Evolutionary conservation across 2,113 vertebrate genomes (phyloP).

Genomic region (rabbit (Oryctolagus cuniculus)): mOryCun1.1 NC_091437.1:14814501-14815000

Average conservation of each 20-base stretch:
- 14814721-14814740: neutral
- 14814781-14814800: constrained; percentile 20
- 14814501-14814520: neutral
- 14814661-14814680: neutral
- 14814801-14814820: constrained; percentile 47
- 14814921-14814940: constrained; percentile 1
- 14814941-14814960: constrained; percentile 57
- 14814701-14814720: constrained; percentile 14
- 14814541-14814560: neutral
- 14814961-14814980: constrained; percentile 58
- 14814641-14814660: neutral
- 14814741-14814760: neutral
- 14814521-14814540: constrained; percentile 23
- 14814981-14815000: neutral
- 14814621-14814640: neutral
- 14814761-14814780: constrained; percentile 8
- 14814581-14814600: neutral
- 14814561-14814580: neutral
- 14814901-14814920: neutral
- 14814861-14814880: constrained; percentile 39
- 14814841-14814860: constrained; percentile 43
- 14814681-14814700: constrained; percentile 29
- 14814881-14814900: constrained; percentile 49
- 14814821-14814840: neutral
- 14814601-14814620: neutral